phyloP scores from a whole-genome alignment of 2,797 vertebrate species.

The Glyptemys insculpta region DNA sequence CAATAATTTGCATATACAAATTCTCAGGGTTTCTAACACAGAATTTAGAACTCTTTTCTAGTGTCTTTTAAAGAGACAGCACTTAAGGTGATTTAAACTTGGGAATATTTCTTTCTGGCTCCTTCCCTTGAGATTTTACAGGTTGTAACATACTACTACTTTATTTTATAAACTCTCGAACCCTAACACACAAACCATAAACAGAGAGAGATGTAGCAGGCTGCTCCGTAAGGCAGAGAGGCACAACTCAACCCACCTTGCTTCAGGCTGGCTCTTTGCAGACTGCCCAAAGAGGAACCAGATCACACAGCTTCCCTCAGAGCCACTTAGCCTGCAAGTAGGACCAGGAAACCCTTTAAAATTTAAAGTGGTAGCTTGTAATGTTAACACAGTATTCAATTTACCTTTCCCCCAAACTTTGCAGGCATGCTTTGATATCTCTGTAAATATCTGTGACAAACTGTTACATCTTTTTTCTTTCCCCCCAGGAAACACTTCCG shows the following conservation, averaged over 20 bases:
- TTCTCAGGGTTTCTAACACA: neutral
- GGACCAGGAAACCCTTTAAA: neutral
- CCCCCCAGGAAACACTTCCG: neutral
- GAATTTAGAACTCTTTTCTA: neutral
- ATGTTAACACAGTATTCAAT: neutral
- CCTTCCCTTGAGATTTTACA: neutral
- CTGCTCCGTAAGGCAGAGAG: neutral
- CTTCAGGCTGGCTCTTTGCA: neutral
- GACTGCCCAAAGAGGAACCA: neutral
- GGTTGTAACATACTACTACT: neutral
- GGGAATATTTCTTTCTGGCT: neutral
- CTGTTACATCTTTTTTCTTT: neutral
- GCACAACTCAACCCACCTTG: neutral
- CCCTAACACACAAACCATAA: neutral
- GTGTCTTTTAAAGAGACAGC: neutral
- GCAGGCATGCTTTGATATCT: neutral
- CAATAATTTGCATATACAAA: neutral
- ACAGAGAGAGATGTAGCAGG: too few relatives aligned
- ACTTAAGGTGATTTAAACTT: neutral
- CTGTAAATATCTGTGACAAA: neutral
- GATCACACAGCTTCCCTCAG: neutral
- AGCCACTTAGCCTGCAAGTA: neutral
- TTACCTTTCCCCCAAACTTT: neutral
- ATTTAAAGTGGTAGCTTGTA: neutral
- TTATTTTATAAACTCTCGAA: neutral